Evolutionary conservation across 2,113 vertebrate species (phyloP), one percentile per base, ranked within the genome.

Genomic region (Oreamnos americanus): DNA sequence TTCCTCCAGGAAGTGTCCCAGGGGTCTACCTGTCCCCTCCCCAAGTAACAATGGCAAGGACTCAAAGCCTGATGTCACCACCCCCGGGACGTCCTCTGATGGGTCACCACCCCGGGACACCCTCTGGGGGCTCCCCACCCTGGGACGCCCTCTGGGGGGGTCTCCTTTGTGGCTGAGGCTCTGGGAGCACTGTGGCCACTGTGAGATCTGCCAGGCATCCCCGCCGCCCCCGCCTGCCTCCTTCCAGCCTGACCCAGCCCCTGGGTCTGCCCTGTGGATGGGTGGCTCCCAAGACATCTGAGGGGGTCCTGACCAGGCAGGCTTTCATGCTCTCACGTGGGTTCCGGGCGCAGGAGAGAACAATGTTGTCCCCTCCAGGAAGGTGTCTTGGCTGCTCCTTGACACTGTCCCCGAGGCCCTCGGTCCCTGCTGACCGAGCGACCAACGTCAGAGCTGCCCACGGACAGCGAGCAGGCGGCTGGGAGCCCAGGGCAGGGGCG

Each of bases 391-490:
- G 30, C 30, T 39, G 3, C 6, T 17, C 45, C 25, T 4, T 4
- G 23, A 33, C 19, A 2, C 8, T 2, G 19, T 60, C 43, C 1
- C 36, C 21, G 9, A 0, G 1, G 7, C 36, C 43, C 30, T 47
- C 2, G 0, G 26, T 49, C 1, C 14, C 21, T 17, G 0, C 43
- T 2, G 25, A 12, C 58, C 6, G 17, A 36, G 17, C 6, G 19
- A 15, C 10, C 0, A 0, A 0, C 0, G 2, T 12, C 16, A 1
- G n/a, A 19, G 58, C 30, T 47, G 0, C 9, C 4, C 94, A 9
- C 0, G 0, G 49, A 36, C 36, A 26, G 8, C 0, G 1, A 7
- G 26, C 12, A 0, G 5, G 0, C 2, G 45, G 1, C 16, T 9
- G 7, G n/a, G 13, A 30, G 15, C 12, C 26, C 53, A 5, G 15